Conservation (phyloP, 1,140 invertebrate genomes). For the Drosophila nebulosa region DNA sequence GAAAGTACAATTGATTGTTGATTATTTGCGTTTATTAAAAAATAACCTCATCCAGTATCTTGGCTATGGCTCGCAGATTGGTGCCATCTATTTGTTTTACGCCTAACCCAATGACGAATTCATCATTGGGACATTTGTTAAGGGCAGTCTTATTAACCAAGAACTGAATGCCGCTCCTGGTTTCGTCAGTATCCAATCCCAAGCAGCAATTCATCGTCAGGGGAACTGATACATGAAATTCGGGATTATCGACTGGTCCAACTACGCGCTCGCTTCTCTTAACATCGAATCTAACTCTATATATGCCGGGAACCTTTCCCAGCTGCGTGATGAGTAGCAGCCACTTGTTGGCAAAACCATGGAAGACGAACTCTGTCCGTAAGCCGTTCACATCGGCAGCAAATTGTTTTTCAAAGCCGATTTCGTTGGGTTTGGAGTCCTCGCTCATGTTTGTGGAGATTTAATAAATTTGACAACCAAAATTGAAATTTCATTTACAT, state of each 20-base stretch:
- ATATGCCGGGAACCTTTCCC: constrained; percentile 63
- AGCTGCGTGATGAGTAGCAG: constrained; percentile 68
- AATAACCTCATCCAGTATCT: constrained; percentile 42
- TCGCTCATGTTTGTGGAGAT: constrained; percentile 19
- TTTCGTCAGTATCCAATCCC: constrained; percentile 57
- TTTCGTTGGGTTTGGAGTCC: neutral
- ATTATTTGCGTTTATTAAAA: constrained; percentile 15
- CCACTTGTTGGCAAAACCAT: constrained; percentile 68
- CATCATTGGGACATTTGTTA: constrained; percentile 49
- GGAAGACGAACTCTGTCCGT: constrained; percentile 67
- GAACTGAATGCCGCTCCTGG: constrained; percentile 69
- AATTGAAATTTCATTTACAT: constrained; percentile 25
- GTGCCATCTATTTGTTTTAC: constrained; percentile 53
- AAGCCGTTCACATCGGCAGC: constrained; percentile 46
- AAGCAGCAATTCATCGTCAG: constrained; percentile 59
- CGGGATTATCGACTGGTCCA: constrained; percentile 41
- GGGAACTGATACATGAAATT: constrained; percentile 57
- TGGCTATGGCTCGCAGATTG: constrained; percentile 48
- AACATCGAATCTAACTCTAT: constrained; percentile 63
- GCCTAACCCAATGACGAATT: constrained; percentile 61
- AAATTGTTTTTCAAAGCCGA: constrained; percentile 66
- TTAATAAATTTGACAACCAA: constrained; percentile 3
- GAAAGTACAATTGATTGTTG: constrained; percentile 69
- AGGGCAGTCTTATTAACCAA: constrained; percentile 62
- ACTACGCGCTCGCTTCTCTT: constrained; percentile 28